Conservation (phyloP, 2,888 invertebrate genomes). For the Cantharis nigra region DNA sequence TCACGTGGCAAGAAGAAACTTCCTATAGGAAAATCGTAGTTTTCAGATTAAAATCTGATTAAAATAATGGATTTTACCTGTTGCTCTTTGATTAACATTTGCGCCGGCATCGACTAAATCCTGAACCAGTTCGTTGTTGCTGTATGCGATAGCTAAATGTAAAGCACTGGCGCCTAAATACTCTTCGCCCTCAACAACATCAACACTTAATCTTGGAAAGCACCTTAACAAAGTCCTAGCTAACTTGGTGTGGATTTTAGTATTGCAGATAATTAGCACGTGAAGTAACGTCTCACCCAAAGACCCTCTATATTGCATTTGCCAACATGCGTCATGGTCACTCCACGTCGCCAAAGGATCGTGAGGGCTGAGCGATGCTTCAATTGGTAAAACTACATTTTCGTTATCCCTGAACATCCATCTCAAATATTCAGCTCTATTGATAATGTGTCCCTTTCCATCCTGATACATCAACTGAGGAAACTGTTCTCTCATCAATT, state of each 20-base stretch:
- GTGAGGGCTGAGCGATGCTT: conserved; percentile 81
- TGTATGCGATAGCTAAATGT: conserved; percentile 95
- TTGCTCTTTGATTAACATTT: conserved; percentile 89
- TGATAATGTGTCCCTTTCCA: conserved; percentile 83
- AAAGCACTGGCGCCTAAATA: conserved; percentile 93
- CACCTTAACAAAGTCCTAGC: conserved; percentile 89
- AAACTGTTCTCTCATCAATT: conserved; percentile 83
- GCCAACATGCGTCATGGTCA: conserved; percentile 96
- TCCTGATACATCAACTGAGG: conserved; percentile 86
- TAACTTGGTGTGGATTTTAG: conserved; percentile 77
- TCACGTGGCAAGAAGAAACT: conserved; percentile 96
- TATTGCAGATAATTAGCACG: conserved; percentile 93
- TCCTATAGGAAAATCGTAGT: conserved; percentile 52
- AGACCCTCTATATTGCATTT: conserved; percentile 94
- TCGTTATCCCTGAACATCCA: conserved; percentile 90
- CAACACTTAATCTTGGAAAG: conserved; percentile 87
- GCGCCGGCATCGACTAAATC: conserved; percentile 92
- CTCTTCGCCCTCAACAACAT: conserved; percentile 97
- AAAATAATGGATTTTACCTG: conserved; percentile 62
- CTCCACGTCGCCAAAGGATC: conserved; percentile 88
- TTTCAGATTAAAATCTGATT: neutral
- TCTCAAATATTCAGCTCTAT: conserved; percentile 83
- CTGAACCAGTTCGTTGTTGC: conserved; percentile 93
- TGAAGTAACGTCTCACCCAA: conserved; percentile 94
- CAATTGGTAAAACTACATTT: conserved; percentile 84